Evolutionary conservation across 1,140 invertebrate genomes (phyloP).

Genomic region (Medauroidea extradentata): DNA sequence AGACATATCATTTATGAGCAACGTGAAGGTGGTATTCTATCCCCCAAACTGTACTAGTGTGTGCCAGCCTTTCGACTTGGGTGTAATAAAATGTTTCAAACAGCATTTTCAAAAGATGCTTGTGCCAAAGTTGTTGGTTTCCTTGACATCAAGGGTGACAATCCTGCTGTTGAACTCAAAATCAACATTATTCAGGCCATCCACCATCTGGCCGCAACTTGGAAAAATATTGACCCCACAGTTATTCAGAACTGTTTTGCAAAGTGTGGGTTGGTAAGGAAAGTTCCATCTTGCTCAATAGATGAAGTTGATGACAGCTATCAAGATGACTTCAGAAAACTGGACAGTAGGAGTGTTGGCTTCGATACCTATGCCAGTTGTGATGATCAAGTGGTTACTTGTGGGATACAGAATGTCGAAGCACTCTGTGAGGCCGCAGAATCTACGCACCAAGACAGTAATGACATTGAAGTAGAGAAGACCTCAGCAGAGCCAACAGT

Average conservation of each 20-base stretch:
- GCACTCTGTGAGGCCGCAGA: background rate
- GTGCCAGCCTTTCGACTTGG: background rate
- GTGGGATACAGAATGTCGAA: constrained; percentile 2
- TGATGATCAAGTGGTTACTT: background rate
- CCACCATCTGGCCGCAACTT: too few relatives aligned
- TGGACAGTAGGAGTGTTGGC: background rate
- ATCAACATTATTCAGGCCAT: too few relatives aligned
- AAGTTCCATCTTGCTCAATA: background rate
- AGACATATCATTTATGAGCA: too few relatives aligned
- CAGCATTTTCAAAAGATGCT: too few relatives aligned
- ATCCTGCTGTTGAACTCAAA: too few relatives aligned
- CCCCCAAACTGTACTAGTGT: background rate
- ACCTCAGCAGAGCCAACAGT: too few relatives aligned
- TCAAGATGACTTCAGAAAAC: background rate
- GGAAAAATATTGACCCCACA: too few relatives aligned
- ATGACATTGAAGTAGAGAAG: too few relatives aligned
- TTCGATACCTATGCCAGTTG: background rate
- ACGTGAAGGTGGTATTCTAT: too few relatives aligned
- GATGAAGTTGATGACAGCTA: background rate
- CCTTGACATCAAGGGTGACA: background rate
- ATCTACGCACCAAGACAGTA: too few relatives aligned
- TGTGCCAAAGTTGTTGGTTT: background rate
- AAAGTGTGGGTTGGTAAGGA: background rate
- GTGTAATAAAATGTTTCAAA: background rate
- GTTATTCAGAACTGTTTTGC: background rate